Conservation (phyloP, 2,888 invertebrate genomes). For the Zootermopsis nevadensis region DNA sequence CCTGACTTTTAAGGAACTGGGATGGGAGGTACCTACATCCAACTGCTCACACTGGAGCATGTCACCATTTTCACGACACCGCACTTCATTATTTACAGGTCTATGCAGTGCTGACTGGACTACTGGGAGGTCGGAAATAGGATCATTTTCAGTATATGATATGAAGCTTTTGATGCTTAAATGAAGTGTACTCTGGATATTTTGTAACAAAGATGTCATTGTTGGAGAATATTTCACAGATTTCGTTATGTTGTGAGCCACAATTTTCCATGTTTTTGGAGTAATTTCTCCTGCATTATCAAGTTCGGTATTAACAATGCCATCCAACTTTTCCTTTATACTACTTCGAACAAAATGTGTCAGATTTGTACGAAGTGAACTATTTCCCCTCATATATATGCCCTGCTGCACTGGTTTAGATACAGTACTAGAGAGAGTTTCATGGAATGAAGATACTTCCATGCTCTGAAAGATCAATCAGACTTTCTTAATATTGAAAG, state of each 20-base stretch:
- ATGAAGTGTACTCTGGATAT: not conserved
- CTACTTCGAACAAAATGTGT: not conserved
- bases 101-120: not conserved
- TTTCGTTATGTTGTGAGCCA: conserved; percentile 47
- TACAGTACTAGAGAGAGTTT: no score
- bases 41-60: conserved; percentile 24
- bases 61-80: not conserved
- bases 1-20: conserved; percentile 14
- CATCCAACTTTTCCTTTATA: conserved; percentile 40
- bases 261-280: conserved; percentile 51
- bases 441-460: no score
- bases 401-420: no score
- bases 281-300: conserved; percentile 39
- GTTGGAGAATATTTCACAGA: conserved; percentile 39
- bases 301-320: conserved; percentile 31
- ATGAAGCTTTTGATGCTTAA: not conserved
- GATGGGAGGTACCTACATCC: conserved; percentile 22
- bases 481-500: no score
- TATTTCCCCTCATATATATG: not conserved
- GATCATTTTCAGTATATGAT: not conserved
- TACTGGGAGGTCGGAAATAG: not conserved
- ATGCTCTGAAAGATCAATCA: no score
- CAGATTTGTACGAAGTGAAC: not conserved
- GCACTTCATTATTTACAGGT: not conserved
- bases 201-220: conserved; percentile 40